phyloP scores from a whole-genome alignment of 2,797 vertebrate genomes.

The Aldrovandia affinis region DNA sequence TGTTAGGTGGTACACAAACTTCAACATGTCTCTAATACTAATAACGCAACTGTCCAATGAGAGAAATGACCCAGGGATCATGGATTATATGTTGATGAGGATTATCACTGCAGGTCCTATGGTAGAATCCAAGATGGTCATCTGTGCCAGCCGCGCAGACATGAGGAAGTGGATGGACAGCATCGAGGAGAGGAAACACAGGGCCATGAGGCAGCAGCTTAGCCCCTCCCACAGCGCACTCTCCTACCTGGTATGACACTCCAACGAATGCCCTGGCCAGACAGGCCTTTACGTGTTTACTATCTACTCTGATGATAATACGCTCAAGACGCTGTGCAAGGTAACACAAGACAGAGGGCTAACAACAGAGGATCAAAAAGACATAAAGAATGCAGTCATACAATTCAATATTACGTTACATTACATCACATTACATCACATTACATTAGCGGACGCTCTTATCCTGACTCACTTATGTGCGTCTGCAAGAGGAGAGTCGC shows the following conservation, averaged over 20 bases:
- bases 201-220: conserved; percentile 61
- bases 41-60: too few species aligned
- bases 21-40: too few species aligned
- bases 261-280: background rate
- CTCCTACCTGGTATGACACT: conserved; percentile 69
- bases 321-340: background rate
- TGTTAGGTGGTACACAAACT: too few species aligned
- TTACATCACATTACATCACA: too few species aligned
- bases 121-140: conserved; percentile 76
- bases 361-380: background rate
- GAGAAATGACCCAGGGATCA: too few species aligned
- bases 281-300: too few species aligned
- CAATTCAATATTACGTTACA: too few species aligned
- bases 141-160: conserved; percentile 69
- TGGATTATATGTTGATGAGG: background rate
- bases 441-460: too few species aligned
- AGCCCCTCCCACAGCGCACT: conserved; percentile 70
- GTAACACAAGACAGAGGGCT: background rate
- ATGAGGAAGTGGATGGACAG: conserved; percentile 70
- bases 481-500: too few species aligned
- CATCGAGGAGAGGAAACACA: conserved; percentile 70
- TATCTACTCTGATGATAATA: background rate
- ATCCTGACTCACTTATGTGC: too few species aligned
- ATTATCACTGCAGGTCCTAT: conserved; percentile 67
- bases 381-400: too few species aligned